These are phyloP conservation scores for Paedocypris sp. DNA, from an alignment of 2,113 vertebrate genomes.

Conservation along the genomic window DNA sequence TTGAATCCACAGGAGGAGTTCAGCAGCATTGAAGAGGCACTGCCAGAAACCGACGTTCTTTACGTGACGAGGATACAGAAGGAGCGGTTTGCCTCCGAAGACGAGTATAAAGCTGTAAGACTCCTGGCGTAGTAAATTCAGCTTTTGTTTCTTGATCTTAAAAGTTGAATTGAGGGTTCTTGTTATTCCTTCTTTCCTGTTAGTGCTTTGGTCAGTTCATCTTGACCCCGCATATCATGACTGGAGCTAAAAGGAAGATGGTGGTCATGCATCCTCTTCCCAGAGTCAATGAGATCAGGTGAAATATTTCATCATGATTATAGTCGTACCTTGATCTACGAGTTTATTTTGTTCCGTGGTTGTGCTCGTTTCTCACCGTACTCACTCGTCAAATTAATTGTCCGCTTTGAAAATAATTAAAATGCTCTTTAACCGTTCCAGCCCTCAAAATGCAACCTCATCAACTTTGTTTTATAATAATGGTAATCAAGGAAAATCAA, in stretches of 20 bases:
- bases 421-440: too few species aligned
- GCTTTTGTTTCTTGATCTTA: background rate
- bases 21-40: conserved; percentile 82
- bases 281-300: conserved; percentile 95
- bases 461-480: too few species aligned
- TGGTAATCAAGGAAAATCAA: too few species aligned
- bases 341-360: too few species aligned
- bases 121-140: background rate
- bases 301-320: too few species aligned
- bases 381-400: too few species aligned
- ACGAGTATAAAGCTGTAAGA: conserved; percentile 81
- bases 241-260: conserved; percentile 91
- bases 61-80: conserved; percentile 97
- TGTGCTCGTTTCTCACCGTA: too few species aligned
- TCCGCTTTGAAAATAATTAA: too few species aligned
- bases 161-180: background rate
- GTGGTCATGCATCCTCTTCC: conserved; percentile 97
- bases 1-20: conserved; percentile 77
- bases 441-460: too few species aligned
- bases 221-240: conserved; percentile 96
- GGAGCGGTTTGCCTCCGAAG: conserved; percentile 71
- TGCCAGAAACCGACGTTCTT: conserved; percentile 85
- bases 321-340: too few species aligned
- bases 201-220: conserved; percentile 95
- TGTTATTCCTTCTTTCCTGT: background rate